Base-by-base conservation (phyloP, 2,888 invertebrate genomes). In the Caenorhabditis sp. region DNA sequence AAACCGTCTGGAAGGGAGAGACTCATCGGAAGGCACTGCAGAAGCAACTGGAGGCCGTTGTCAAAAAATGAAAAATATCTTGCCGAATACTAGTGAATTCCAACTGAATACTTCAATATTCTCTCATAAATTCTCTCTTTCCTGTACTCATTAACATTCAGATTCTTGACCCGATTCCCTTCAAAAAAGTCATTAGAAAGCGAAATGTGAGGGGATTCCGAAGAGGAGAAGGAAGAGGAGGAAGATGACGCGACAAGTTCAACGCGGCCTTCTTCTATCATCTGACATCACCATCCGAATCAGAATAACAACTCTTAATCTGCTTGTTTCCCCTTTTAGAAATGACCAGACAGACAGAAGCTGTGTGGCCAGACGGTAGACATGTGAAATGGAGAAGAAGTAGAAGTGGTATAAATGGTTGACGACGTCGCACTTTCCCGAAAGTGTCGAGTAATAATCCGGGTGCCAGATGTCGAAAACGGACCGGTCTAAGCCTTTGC, bases 21-120 rank as follows among this genome's bases (percentile, higher is more conserved):
- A 80, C 71, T 22, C 86, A 86, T 56, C 78, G 80, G 35, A 82
- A 69, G 18, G 81, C 80, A 2, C 40, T 86, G 8, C 47, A 79
- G 35, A 83, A 84, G 61, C 85, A 85, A 61, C 47, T 85, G 1
- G 68, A 72, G 1, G 74, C 82, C 9, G 70, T 85, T 32, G 74
- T 78, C 22, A 85, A 78, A n/a, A 85, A 85, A 40, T 74, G 22
- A 74, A 28, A 20, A 32, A 32, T n/a, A n/a, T n/a, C n/a, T n/a
- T n/a, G n/a, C n/a, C n/a, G n/a, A n/a, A n/a, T n/a, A n/a, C n/a
- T n/a, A n/a, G n/a, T n/a, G n/a, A n/a, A n/a, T n/a, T n/a, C 24
- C 51, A 51, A 32, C 32, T 32, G 32, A 9, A n/a, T n/a, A n/a
- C n/a, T n/a, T n/a, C n/a, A n/a, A n/a, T n/a, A n/a, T n/a, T 40